These are phyloP conservation scores for Cydia amplana DNA, from an alignment of 1,140 invertebrate species.

Conservation along the genomic window DNA sequence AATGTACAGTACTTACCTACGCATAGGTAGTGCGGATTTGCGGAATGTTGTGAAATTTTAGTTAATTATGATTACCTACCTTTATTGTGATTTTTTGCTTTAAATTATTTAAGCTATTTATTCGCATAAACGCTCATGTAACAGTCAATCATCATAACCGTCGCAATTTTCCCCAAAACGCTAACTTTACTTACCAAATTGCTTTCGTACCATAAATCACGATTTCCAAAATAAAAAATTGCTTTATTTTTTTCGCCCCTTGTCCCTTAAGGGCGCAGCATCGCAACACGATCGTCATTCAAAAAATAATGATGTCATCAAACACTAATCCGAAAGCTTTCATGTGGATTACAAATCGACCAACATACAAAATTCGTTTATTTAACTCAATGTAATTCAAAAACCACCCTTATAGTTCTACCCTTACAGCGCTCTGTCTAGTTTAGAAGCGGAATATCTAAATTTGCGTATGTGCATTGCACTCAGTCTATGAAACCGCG, in stretches of 20 bases:
- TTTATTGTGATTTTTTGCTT: no score
- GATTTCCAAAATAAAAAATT: slow-evolving; percentile 51
- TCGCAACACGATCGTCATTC: slow-evolving; percentile 74
- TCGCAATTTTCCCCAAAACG: slow-evolving; percentile 22
- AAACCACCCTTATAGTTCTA: slow-evolving; percentile 45
- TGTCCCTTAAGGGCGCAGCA: slow-evolving; percentile 54
- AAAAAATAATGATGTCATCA: slow-evolving; percentile 79
- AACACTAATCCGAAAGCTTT: slow-evolving; percentile 79
- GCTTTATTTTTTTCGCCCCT: slow-evolving; percentile 45
- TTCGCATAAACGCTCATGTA: not conserved
- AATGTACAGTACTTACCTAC: no score
- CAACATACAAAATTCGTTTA: slow-evolving; percentile 27
- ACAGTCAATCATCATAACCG: slow-evolving; percentile 8
- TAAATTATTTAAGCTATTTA: no score
- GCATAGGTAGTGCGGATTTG: no score
- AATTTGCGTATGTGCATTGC: slow-evolving; percentile 35
- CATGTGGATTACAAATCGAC: slow-evolving; percentile 71
- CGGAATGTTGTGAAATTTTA: not conserved
- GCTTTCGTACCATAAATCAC: slow-evolving; percentile 67
- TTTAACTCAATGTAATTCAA: slow-evolving; percentile 32
- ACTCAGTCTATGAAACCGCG: slow-evolving; percentile 47
- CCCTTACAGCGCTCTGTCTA: slow-evolving; percentile 16
- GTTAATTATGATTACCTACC: not conserved
- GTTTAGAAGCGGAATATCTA: slow-evolving; percentile 36
- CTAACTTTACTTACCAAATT: slow-evolving; percentile 50